Evolutionary conservation across 2,797 vertebrate genomes (phyloP), one percentile per base, ranked within the genome.

Genomic region (Rhynchonycteris naso): DNA sequence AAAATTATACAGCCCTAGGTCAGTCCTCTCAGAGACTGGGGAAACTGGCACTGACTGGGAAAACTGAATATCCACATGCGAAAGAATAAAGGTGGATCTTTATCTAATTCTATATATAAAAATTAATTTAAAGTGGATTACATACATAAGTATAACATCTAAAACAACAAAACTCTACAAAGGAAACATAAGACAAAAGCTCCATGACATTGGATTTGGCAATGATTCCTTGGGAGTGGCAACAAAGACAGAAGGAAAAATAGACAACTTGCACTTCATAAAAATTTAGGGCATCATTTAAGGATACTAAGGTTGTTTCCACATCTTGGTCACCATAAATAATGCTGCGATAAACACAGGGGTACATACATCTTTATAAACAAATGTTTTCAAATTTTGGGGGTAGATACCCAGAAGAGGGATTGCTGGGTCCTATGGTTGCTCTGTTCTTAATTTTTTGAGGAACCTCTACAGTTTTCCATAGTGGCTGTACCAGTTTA

Each of bases 161-260:
- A 84, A 83, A 89, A 69, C 54, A 78, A 63, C 19, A 84, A 71
- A 94, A 84, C 16, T 43, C 59, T 84, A 63, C 61, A 26, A 87
- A 76, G 33, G 69, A 82, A 88, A 76, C 19, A n/a, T n/a, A 54
- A 58, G 65, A 43, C 56, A 94, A 61, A 78, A 90, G 26, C 12
- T 88, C 82, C 16, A 81, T 8, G 63, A 59, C 71, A 33, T 4
- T 38, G n/a, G 61, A 75, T 65, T 75, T 66, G 59, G 26, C 43
- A 76, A 83, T 61, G 26, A 69, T 52, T 63, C 83, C 63, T 71
- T 94, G 22, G 54, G 78, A 61, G 63, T 21, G 56, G 69, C 28
- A n/a, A n/a, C 35, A 43, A 76, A 90, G 28, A 43, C 72, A 84
- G 76, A 94, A 43, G 26, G 28, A 90, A 61, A 84, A 90, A 68